Evolutionary conservation across 2,113 vertebrate species (phyloP).

Genomic region (Diphyllodes magnificus): DNA sequence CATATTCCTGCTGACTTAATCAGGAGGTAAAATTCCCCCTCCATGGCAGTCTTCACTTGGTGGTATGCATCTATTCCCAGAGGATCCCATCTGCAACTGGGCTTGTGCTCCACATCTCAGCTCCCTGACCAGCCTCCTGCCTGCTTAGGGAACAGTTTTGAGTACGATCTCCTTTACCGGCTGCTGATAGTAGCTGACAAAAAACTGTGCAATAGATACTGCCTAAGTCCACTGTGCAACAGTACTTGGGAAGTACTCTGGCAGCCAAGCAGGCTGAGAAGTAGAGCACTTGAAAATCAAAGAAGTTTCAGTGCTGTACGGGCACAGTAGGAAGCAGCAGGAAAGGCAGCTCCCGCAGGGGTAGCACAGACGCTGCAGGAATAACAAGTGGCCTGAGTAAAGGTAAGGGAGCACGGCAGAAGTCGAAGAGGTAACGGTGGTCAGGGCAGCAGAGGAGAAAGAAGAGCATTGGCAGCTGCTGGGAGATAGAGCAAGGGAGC

Average conservation of each 20-base stretch:
- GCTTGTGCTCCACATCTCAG: background rate
- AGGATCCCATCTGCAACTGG: background rate
- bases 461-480: background rate
- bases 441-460: background rate
- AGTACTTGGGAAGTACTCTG: background rate
- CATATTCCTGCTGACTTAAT: background rate
- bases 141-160: background rate
- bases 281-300: background rate
- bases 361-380: background rate
- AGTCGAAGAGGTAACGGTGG: background rate
- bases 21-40: background rate
- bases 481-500: background rate
- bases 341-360: background rate
- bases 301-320: background rate
- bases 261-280: background rate
- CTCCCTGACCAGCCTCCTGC: background rate
- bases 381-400: background rate
- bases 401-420: background rate
- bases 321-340: background rate
- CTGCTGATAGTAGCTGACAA: background rate
- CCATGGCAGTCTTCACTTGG: background rate
- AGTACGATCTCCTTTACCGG: background rate
- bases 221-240: background rate
- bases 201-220: background rate
- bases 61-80: accelerated